A percentile compares a stretch with the other conserved stretches of the same genome.
Evolutionary conservation across 2,113 vertebrate species (phyloP).

Genomic region (Misgurnus mizolepis): DNA sequence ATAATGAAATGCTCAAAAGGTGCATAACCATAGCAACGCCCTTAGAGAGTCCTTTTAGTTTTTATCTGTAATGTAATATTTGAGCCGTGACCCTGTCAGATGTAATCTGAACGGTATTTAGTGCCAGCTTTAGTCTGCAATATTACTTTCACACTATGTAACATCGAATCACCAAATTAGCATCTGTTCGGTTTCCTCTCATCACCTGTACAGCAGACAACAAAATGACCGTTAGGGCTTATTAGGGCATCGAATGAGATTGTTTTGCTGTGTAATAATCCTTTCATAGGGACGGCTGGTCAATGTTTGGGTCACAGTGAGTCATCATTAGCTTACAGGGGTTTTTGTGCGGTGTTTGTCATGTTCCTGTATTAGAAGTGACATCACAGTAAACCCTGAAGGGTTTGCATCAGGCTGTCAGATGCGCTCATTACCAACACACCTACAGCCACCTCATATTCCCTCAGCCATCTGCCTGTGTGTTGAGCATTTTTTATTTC

Average conservation of each 20-base stretch:
- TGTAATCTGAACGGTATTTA: constrained; percentile 35
- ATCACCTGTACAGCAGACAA: background rate
- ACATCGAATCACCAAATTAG: too few species aligned
- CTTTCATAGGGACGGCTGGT: background rate
- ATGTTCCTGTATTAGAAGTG: constrained; percentile 58
- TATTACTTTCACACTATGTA: constrained; percentile 5
- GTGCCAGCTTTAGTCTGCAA: constrained; percentile 23
- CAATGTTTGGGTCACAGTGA: constrained; percentile 51
- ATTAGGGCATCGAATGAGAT: background rate
- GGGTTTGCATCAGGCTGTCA: constrained; percentile 10
- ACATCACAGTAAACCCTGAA: constrained; percentile 51
- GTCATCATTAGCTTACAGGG: constrained; percentile 69
- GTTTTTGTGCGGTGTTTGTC: constrained; percentile 53
- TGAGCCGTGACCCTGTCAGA: background rate
- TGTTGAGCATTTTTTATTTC: background rate
- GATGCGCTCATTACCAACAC: constrained; percentile 32
- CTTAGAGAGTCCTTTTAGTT: constrained; percentile 5
- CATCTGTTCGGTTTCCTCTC: background rate
- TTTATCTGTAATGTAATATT: background rate
- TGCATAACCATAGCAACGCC: constrained; percentile 68
- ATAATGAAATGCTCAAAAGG: constrained; percentile 61
- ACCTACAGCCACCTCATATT: background rate
- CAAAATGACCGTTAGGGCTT: background rate
- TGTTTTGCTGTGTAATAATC: constrained; percentile 23
- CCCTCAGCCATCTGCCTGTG: background rate